Evolutionary conservation across 2,113 vertebrate species (phyloP).

Genomic region (Meleagris gallopavo): DNA sequence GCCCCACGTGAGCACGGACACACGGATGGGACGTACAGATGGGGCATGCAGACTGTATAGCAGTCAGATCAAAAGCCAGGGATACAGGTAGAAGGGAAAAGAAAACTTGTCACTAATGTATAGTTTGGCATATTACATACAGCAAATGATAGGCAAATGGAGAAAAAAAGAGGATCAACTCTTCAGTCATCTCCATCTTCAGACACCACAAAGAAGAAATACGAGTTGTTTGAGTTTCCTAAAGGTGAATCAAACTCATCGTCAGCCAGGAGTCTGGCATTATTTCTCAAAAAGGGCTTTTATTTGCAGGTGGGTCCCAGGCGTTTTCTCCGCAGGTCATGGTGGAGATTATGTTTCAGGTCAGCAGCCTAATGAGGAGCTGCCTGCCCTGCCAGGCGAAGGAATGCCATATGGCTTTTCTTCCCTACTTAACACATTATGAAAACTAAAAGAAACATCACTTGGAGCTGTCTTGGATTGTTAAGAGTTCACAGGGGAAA

Average conservation of each 20-base stretch:
- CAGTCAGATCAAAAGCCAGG: not conserved
- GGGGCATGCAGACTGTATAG: rapidly evolving
- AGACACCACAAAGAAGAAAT: not conserved
- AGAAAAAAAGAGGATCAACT: not conserved
- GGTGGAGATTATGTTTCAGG: constrained; percentile 21
- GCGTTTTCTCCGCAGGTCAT: not conserved
- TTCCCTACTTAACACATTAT: not conserved
- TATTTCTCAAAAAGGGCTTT: not conserved
- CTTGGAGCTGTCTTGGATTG: not conserved
- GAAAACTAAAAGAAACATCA: constrained; percentile 24
- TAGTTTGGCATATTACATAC: not conserved
- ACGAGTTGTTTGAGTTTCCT: not conserved
- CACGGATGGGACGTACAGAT: not conserved
- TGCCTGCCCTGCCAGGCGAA: not conserved
- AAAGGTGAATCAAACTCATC: not conserved
- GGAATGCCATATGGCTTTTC: constrained; percentile 50
- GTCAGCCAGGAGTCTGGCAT: not conserved
- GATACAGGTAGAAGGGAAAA: not conserved
- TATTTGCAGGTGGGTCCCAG: constrained; percentile 18
- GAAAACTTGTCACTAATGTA: not conserved
- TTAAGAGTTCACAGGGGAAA: not conserved
- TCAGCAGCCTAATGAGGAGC: constrained; percentile 43
- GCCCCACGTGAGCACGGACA: not conserved
- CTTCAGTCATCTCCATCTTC: not conserved
- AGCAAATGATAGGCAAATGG: not conserved